Base-by-base conservation (phyloP, 1,140 invertebrate species). In the Lepidostoma basale region DNA sequence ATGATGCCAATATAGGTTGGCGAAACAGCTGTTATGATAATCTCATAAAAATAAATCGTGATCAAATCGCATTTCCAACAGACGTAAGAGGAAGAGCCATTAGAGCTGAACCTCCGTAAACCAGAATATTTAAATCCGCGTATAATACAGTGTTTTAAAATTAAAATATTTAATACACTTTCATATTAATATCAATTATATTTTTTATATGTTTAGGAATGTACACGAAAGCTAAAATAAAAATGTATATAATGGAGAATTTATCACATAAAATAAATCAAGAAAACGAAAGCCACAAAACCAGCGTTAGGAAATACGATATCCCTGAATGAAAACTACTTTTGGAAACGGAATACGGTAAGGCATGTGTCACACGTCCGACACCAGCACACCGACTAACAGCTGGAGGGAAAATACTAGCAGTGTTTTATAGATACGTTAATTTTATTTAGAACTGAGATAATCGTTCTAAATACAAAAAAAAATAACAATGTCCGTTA, bases 251-350 rank as follows among this genome's bases (percentile, higher is more conserved):
- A 52, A 25, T 28, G 30, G 28, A 18, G 20, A 18, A 33, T 16
- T 26, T 20, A 22, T 26, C 6, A n/a, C 18, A 20, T 6, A 9
- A 47, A 10, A 47, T 16, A 23, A 14, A 2, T 14, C 3, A 12
- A 49, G 45, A 9, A 33, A 56, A 14, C 26, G 20, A 56, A 33
- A 30, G n/a, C 52, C 26, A 30, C 26, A 22, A n/a, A 40, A 18
- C 40, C n/a, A 26, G 9, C 39, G 26, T 62, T 44, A 16, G 36
- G 20, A 62, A 62, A 62, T 44, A 22, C 23, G 59, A 62, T 44
- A 62, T 44, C 39, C 14, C n/a, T 18, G 52, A 56, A 56, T 56
- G 16, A 56, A 56, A 36, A 56, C 25, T 30, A 56, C 25, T 33
- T 22, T 6, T 18, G 28, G n/a, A 36, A 22, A 56, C 23, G 16